A percentile compares a stretch with the other conserved stretches of the same genome.
These are phyloP conservation scores for Oedothorax gibbosus DNA, from an alignment of 1,140 invertebrate genomes.

Conservation along the genomic window DNA sequence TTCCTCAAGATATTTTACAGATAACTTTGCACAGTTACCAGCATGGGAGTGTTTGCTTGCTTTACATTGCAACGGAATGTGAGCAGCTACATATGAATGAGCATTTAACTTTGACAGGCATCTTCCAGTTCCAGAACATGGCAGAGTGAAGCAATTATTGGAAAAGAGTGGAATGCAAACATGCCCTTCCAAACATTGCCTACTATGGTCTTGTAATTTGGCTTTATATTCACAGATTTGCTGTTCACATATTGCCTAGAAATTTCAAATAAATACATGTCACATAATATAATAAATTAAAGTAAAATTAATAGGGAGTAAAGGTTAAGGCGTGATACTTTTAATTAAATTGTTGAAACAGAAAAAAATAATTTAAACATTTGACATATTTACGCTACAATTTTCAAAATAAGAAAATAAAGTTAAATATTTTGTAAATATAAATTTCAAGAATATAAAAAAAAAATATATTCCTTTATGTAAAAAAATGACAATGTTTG, in stretches of 20 bases:
- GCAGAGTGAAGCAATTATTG: conserved; percentile 78
- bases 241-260: conserved; percentile 67
- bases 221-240: conserved; percentile 8
- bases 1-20: conserved; percentile 77
- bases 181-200: conserved; percentile 64
- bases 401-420: too few species aligned
- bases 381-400: too few species aligned
- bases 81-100: conserved; percentile 79
- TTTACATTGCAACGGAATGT: conserved; percentile 81
- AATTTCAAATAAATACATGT: background rate
- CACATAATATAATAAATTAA: background rate
- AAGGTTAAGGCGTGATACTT: background rate
- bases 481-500: too few species aligned
- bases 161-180: conserved; percentile 66
- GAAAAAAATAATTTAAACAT: too few species aligned
- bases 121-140: conserved; percentile 83
- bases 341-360: too few species aligned
- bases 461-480: too few species aligned
- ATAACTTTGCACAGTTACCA: conserved; percentile 80
- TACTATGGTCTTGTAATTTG: background rate
- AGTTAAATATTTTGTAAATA: too few species aligned
- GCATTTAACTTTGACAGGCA: conserved; percentile 81
- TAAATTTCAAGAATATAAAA: too few species aligned
- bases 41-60: conserved; percentile 78
- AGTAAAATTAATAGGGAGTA: background rate